phyloP scores from a whole-genome alignment of 2,888 invertebrate species.

The Aphodius granarius region DNA sequence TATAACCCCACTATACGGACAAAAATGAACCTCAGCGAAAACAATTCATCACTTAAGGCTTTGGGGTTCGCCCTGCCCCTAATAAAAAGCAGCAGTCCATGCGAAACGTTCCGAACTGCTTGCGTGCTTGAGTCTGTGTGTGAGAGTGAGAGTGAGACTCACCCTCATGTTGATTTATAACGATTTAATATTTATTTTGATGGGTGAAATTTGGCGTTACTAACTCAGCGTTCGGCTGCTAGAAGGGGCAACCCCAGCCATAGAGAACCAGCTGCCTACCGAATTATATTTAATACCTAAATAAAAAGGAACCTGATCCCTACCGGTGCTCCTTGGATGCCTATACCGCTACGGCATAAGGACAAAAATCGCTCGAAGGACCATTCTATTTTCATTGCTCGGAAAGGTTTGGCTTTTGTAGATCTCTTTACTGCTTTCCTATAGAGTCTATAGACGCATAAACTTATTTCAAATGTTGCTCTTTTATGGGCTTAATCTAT shows the following conservation, averaged over 20 bases:
- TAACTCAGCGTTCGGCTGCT: conserved; percentile 45
- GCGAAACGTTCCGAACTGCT: conserved; percentile 34
- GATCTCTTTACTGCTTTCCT: conserved; percentile 49
- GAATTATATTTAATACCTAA: conserved; percentile 47
- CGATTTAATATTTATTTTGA: conserved; percentile 58
- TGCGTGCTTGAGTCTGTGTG: too few species aligned
- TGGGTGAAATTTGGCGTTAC: conserved; percentile 57
- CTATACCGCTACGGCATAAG: conserved; percentile 33
- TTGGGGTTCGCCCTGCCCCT: conserved; percentile 32
- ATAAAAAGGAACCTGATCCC: conserved; percentile 37
- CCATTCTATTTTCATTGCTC: conserved; percentile 38
- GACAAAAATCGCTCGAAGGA: conserved; percentile 38
- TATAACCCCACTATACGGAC: conserved; percentile 37
- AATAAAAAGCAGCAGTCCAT: conserved; percentile 41
- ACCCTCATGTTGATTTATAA: conserved; percentile 51
- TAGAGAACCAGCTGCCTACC: conserved; percentile 52
- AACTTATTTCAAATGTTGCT: neutral
- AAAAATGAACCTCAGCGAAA: conserved; percentile 42
- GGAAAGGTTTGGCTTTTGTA: conserved; percentile 43
- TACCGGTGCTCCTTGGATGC: conserved; percentile 16
- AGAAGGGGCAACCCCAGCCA: conserved; percentile 13
- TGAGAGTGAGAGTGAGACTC: conserved; percentile 35
- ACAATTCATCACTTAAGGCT: conserved; percentile 45
- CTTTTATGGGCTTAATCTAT: conserved; percentile 1
- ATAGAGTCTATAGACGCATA: conserved; percentile 42